Evolutionary conservation across 2,888 invertebrate species (phyloP), one percentile per base, ranked within the genome.

Genomic region (Limenitis camilla): DNA sequence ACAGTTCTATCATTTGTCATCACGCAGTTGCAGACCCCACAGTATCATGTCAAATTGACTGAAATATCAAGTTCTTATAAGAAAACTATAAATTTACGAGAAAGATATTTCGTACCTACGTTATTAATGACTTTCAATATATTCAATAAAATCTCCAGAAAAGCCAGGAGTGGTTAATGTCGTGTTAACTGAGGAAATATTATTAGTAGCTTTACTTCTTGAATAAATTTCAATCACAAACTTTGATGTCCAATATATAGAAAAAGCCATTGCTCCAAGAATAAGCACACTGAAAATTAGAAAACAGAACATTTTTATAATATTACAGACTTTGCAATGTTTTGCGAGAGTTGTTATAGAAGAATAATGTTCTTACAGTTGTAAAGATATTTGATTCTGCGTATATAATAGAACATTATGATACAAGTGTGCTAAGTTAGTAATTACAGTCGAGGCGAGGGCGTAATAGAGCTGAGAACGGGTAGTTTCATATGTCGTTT

Each of bases 171-270:
- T 9, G 6, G 53, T 46, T 40, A 41, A 39, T 43, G 55, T 60
- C 28, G 41, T 57, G 6, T 49, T 30, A 31, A 44, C 9, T 27
- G 52, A 32, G 2, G 5, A 2, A 10, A 19, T 29, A 32, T 1
- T 44, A 32, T 29, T 43, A 33, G 44, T 54, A 32, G 28, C 28
- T 40, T 53, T 58, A 31, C 48, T 27, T 11, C 35, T 36, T 9
- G 33, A 31, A 46, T 67, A 69, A 2, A 77, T 53, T 58, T 72
- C 68, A 11, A 49, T 52, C 8, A 75, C 29, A 44, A 74, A 72
- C 41, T 73, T 77, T 31, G 64, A 60, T 1, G 76, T 72, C 78
- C 78, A 78, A 63, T 76, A 78, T 33, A 68, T 54, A 44, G 78
- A 65, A 63, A 78, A 77, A 40, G 64, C 68, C 47, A 78, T 56